Evolutionary conservation across 2,797 vertebrate genomes (phyloP), one percentile per base, ranked within the genome.

Genomic region (Buceros bicornis): DNA sequence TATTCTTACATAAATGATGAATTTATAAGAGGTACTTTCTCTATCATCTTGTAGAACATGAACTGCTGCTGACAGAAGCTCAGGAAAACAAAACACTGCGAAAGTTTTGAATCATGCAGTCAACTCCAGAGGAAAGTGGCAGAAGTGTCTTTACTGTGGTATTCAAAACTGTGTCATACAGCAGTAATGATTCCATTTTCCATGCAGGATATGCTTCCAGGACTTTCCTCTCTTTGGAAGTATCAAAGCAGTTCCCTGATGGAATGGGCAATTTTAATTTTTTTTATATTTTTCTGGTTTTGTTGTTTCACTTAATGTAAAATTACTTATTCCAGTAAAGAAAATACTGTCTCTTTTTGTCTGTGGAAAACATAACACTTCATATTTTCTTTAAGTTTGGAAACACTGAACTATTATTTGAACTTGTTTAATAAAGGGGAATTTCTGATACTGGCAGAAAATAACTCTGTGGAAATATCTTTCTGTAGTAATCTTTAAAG

Each of bases 381-480:
- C 42, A 57, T 11, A 28, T 90, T 89, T 95, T 77, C 82, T 86
- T 72, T 67, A 87, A 51, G 47, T 92, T 94, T 92, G 91, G 86
- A 88, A 94, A 85, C 66, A 84, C 15, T 79, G 45, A 93, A 42
- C 54, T 90, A 42, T 95, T 94, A 88, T 81, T 93, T 94, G 47
- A 94, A 93, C 66, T 84, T 92, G 60, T 84, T 89, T 95, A 95
- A 91, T 87, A 89, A 94, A 86, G 50, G 45, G 28, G 33, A 88
- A 93, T 84, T 97, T 95, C 87, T 93, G 80, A 90, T 91, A 90
- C 24, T 90, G 78, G 33, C 60, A 84, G 50, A 57, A 50, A 82
- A 24, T 88, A 76, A 88, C 22, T 47, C 51, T 35, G 22, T 94
- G 77, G 50, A 95, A 96, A 93, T 92, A 37, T 21, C 40, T 90